These are phyloP conservation scores for Tillus elongatus DNA, from an alignment of 2,888 invertebrate species.

Conservation along the genomic window DNA sequence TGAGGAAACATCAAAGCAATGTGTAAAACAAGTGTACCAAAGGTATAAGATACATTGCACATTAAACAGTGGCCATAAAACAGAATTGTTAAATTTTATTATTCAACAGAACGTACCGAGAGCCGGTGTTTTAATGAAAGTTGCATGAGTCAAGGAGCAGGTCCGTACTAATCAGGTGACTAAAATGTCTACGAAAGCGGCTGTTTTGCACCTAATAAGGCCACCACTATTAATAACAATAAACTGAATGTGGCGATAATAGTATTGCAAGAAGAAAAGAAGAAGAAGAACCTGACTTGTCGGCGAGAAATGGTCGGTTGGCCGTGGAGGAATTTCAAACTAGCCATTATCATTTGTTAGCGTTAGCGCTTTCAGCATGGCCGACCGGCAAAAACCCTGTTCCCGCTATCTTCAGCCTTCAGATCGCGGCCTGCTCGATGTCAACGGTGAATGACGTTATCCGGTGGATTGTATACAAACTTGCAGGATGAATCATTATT, in stretches of 20 bases:
- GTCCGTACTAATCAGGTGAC: slow-evolving; percentile 40
- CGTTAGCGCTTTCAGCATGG: slow-evolving; percentile 28
- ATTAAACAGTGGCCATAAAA: slow-evolving; percentile 33
- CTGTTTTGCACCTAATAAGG: slow-evolving; percentile 40
- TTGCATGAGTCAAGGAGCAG: slow-evolving; percentile 31
- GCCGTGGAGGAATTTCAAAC: slow-evolving; percentile 40
- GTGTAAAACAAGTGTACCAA: slow-evolving; percentile 27
- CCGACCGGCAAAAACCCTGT: slow-evolving; percentile 27
- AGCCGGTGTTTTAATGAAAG: slow-evolving; percentile 33
- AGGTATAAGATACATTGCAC: too few species aligned
- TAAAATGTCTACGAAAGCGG: slow-evolving; percentile 39
- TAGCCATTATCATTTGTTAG: slow-evolving; percentile 43
- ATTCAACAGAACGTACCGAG: slow-evolving; percentile 34
- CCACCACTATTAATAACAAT: slow-evolving; percentile 44
- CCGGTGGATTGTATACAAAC: too few species aligned
- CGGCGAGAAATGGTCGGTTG: slow-evolving; percentile 10
- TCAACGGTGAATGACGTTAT: too few species aligned
- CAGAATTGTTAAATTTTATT: slow-evolving; percentile 39
- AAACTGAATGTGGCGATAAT: slow-evolving; percentile 45
- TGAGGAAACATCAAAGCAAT: slow-evolving; percentile 26
- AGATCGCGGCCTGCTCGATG: too few species aligned
- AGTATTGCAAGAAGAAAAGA: slow-evolving; percentile 39
- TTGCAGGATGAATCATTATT: too few species aligned
- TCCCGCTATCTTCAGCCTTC: too few species aligned
- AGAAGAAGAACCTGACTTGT: slow-evolving; percentile 1